These are phyloP conservation scores for Leptobrachium ailaonicum DNA, from an alignment of 2,113 vertebrate species.

Conservation along the genomic window DNA sequence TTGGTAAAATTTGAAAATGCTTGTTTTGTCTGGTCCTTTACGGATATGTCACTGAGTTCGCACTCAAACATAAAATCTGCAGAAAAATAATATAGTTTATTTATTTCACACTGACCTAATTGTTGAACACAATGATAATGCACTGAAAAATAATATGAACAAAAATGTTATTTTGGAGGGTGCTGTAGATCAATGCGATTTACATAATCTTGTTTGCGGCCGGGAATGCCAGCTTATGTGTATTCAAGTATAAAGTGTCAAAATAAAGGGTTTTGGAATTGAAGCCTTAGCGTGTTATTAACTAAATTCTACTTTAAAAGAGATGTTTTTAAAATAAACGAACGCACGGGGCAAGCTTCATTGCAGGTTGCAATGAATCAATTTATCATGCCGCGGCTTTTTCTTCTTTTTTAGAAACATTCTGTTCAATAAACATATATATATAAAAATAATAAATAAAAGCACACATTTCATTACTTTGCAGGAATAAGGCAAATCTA, in stretches of 20 bases:
- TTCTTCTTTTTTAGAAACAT: neutral
- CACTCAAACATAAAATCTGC: too few relatives aligned
- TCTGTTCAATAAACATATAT: neutral
- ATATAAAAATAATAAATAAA: neutral
- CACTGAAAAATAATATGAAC: neutral
- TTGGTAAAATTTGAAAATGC: too few relatives aligned
- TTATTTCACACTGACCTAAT: neutral
- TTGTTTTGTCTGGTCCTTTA: too few relatives aligned
- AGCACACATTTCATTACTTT: neutral
- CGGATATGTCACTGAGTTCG: too few relatives aligned
- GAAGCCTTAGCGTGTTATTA: neutral
- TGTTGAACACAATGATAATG: neutral
- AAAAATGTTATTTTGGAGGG: neutral
- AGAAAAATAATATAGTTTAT: neutral
- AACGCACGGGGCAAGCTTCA: neutral
- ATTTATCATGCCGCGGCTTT: neutral
- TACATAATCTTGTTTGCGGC: neutral
- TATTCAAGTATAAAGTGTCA: neutral
- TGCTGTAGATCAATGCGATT: neutral
- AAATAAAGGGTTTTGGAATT: neutral
- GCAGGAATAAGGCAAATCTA: neutral
- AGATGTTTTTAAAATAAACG: neutral
- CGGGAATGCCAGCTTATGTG: neutral
- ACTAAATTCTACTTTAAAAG: neutral
- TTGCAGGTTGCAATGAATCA: neutral